A percentile compares a stretch with the other conserved stretches of the same genome.
Evolutionary conservation across 92 coral and sea anemone genomes (phyloP).

Genomic region (Palythoa grandiflora): DNA sequence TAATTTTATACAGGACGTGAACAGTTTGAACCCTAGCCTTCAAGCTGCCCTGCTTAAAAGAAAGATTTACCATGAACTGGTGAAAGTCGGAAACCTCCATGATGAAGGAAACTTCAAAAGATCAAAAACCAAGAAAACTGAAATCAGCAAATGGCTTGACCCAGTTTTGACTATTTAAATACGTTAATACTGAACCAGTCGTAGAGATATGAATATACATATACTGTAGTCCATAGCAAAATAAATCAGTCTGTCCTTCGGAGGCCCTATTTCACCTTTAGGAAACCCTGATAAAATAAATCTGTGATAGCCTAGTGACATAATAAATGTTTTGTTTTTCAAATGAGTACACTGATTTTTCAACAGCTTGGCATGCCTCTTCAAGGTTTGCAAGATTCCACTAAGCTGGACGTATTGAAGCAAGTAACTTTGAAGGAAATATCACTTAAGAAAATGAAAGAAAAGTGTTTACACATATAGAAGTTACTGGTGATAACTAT

Average conservation of each 20-base stretch:
- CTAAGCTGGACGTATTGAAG: neutral
- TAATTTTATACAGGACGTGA: conserved; percentile 14
- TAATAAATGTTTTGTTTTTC: too few relatives aligned
- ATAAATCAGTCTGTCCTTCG: too few relatives aligned
- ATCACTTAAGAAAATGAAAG: conserved; percentile 6
- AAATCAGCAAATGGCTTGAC: neutral
- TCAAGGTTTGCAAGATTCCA: neutral
- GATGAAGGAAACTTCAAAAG: neutral
- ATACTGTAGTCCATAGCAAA: too few relatives aligned
- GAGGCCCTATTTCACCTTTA: too few relatives aligned
- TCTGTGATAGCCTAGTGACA: too few relatives aligned
- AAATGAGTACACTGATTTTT: neutral
- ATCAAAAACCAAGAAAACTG: conserved; percentile 2
- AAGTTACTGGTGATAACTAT: conserved; percentile 11
- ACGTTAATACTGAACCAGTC: neutral
- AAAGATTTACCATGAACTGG: neutral
- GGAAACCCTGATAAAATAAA: too few relatives aligned
- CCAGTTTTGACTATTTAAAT: neutral
- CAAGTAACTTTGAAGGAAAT: neutral
- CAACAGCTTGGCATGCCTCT: conserved; percentile 18
- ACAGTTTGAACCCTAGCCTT: conserved; percentile 30
- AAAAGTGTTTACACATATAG: conserved; percentile 5
- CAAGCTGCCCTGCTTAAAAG: conserved; percentile 37
- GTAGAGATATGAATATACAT: too few relatives aligned
- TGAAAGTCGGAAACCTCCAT: neutral